These are phyloP conservation scores for Theretra japonica DNA, from an alignment of 2,888 invertebrate genomes.

Conservation along the genomic window DNA sequence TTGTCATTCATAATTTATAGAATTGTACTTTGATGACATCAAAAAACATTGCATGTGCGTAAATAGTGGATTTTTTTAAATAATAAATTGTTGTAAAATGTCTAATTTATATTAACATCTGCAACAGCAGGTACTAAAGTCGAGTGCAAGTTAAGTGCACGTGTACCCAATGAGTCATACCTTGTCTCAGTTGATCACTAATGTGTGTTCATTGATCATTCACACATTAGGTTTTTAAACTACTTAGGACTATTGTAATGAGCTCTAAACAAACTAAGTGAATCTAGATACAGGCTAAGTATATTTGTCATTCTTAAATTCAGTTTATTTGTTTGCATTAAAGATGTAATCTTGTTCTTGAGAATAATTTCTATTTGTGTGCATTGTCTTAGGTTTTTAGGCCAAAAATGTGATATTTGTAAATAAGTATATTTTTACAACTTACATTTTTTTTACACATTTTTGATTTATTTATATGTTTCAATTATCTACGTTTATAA, in stretches of 20 bases:
- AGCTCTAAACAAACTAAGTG: neutral
- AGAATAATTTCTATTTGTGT: neutral
- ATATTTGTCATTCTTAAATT: neutral
- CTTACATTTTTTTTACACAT: neutral
- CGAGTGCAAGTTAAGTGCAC: slow-evolving; percentile 54
- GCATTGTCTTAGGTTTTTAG: neutral
- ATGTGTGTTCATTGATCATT: slow-evolving; percentile 33
- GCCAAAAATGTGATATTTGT: too few relatives aligned
- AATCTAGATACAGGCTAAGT: neutral
- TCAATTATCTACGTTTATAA: too few relatives aligned
- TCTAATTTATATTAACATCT: neutral
- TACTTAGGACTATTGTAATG: neutral
- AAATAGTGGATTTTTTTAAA: neutral
- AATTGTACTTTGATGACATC: neutral
- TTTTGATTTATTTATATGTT: neutral
- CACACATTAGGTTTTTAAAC: slow-evolving; percentile 12
- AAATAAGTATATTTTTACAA: too few relatives aligned
- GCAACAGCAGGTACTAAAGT: slow-evolving; percentile 14
- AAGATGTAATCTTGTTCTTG: neutral
- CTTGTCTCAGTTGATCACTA: slow-evolving; percentile 31
- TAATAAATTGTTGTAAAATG: slow-evolving; percentile 10
- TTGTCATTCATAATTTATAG: neutral
- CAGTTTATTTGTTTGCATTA: neutral
- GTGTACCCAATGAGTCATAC: slow-evolving; percentile 49
- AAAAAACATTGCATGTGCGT: neutral